These are phyloP conservation scores for Tribolium castaneum DNA, from an alignment of 1,140 invertebrate genomes.

Conservation along the genomic window DNA sequence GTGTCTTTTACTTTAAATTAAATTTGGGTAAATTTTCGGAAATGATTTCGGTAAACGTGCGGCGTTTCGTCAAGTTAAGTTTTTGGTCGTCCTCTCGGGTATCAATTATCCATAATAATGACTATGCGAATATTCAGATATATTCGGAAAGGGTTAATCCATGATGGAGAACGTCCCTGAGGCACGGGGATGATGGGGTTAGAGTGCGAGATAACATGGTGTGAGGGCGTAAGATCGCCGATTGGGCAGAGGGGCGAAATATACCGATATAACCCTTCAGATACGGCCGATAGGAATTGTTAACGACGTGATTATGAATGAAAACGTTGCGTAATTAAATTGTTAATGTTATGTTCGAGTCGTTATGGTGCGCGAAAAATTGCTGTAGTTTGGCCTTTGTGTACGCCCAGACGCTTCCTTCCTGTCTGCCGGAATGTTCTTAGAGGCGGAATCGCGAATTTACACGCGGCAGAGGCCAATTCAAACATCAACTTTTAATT, in stretches of 20 bases:
- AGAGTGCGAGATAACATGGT: constrained; percentile 50
- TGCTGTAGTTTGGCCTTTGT: background rate
- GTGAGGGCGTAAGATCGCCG: constrained; percentile 47
- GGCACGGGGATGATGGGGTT: constrained; percentile 36
- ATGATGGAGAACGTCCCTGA: constrained; percentile 49
- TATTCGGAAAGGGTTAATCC: constrained; percentile 47
- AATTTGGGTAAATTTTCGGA: constrained; percentile 39
- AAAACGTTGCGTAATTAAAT: constrained; percentile 43
- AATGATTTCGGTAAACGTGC: constrained; percentile 10
- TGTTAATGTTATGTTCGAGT: constrained; percentile 8
- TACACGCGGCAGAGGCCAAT: background rate
- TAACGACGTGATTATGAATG: constrained; percentile 52
- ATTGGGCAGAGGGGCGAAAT: constrained; percentile 48
- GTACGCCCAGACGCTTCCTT: background rate
- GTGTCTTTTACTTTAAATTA: constrained; percentile 36
- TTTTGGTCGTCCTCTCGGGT: constrained; percentile 37
- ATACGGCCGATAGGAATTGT: constrained; percentile 50
- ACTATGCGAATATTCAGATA: constrained; percentile 44
- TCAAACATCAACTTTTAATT: background rate
- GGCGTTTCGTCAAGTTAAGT: constrained; percentile 18
- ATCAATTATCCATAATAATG: constrained; percentile 46
- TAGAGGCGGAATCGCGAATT: background rate
- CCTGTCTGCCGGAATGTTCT: background rate
- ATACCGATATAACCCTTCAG: constrained; percentile 51
- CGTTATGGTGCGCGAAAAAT: background rate